Conservation (phyloP, 1,140 invertebrate species). For the Teleogryllus occipitalis region DNA sequence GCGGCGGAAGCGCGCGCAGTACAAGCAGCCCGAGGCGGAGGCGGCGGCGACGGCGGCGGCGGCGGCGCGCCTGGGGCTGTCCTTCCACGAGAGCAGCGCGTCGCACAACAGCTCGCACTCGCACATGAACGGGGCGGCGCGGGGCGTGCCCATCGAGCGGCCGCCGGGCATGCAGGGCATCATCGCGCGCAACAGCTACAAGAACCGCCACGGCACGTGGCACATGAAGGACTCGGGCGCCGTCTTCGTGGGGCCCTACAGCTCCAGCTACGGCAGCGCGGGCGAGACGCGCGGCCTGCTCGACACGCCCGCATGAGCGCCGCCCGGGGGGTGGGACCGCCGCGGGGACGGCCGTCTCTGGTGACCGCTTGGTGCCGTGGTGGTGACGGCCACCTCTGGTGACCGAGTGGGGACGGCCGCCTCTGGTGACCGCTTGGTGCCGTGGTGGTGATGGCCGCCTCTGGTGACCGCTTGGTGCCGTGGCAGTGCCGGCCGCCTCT, state of each 20-base stretch:
- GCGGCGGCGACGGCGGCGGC: background rate
- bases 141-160: conserved; percentile 45
- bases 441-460: background rate
- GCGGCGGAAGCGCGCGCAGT: background rate
- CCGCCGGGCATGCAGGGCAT: conserved; percentile 61
- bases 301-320: conserved; percentile 5
- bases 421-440: background rate
- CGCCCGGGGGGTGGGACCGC: background rate
- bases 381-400: too few relatives aligned
- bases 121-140: background rate
- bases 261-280: conserved; percentile 42
- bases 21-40: background rate
- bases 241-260: conserved; percentile 38
- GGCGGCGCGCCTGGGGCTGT: background rate
- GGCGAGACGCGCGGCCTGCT: conserved; percentile 33
- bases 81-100: background rate
- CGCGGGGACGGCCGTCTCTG: too few relatives aligned
- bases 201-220: conserved; percentile 57
- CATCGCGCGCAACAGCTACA: conserved; percentile 66
- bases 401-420: too few relatives aligned
- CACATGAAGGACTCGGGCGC: conserved; percentile 34
- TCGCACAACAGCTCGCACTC: background rate
- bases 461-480: too few relatives aligned
- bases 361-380: too few relatives aligned
- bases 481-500: too few relatives aligned